phyloP scores from a whole-genome alignment of 2,797 vertebrate species.

The Strix occidentalis region DNA sequence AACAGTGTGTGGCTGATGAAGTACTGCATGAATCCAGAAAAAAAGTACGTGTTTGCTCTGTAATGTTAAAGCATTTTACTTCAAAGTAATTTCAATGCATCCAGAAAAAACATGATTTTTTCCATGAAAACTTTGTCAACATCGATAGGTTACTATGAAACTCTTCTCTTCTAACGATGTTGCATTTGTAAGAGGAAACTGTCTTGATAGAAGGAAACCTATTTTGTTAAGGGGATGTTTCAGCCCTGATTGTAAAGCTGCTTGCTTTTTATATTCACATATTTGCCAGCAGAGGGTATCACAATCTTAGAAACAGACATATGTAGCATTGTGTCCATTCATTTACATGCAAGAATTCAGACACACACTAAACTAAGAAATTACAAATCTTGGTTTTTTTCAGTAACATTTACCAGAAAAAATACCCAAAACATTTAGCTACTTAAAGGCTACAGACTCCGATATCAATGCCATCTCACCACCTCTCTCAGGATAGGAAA shows the following conservation, averaged over 20 bases:
- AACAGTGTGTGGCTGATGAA: slow-evolving; percentile 20
- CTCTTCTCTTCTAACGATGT: not conserved
- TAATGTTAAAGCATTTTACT: not conserved
- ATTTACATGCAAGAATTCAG: not conserved
- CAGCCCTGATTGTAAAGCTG: not conserved
- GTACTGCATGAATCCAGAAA: not conserved
- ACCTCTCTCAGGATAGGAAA: not conserved
- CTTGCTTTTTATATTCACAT: not conserved
- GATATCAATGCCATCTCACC: not conserved
- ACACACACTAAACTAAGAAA: not conserved
- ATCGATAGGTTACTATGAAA: not conserved
- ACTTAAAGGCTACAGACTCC: not conserved
- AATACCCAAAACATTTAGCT: not conserved
- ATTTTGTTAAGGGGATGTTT: not conserved
- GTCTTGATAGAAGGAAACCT: not conserved
- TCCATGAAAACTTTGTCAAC: not conserved
- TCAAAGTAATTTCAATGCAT: slow-evolving; percentile 20
- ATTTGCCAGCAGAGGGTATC: slow-evolving; percentile 64
- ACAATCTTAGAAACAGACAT: slow-evolving; percentile 17
- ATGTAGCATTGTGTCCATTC: not conserved
- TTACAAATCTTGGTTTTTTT: not conserved
- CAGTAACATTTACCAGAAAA: not conserved
- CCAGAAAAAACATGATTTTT: not conserved
- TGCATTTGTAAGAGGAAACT: not conserved
- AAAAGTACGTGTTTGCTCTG: not conserved